Evolutionary conservation across 2,113 vertebrate species (phyloP).

Genomic region (Crotalus horridus): DNA sequence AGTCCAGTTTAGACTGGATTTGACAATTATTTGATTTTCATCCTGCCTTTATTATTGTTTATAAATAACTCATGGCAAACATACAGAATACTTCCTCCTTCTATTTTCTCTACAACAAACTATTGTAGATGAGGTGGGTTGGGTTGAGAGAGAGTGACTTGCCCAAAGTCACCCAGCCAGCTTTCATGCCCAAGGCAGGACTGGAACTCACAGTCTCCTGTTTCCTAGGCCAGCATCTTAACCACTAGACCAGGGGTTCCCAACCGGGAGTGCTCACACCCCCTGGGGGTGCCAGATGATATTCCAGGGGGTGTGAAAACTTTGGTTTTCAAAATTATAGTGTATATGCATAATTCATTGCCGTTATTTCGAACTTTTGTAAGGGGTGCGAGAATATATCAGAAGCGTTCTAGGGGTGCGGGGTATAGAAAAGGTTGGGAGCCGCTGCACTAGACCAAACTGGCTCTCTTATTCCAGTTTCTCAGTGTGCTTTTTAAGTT

Average conservation of each 20-base stretch:
- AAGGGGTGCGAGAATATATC: too few relatives aligned
- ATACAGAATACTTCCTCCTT: neutral
- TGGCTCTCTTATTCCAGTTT: neutral
- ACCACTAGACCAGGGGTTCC: neutral
- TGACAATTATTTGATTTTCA: neutral
- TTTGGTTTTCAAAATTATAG: too few relatives aligned
- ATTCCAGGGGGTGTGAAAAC: too few relatives aligned
- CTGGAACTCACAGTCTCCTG: neutral
- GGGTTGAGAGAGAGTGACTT: neutral
- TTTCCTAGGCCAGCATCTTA: neutral
- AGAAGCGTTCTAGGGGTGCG: too few relatives aligned
- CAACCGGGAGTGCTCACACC: too few relatives aligned
- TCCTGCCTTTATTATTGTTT: neutral
- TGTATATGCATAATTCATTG: too few relatives aligned
- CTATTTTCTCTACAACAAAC: neutral
- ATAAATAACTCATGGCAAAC: neutral
- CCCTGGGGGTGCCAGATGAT: too few relatives aligned
- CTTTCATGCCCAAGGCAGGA: neutral
- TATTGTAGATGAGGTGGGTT: neutral
- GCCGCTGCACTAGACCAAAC: neutral
- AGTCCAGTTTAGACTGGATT: neutral
- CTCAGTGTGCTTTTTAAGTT: neutral
- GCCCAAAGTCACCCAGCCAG: neutral
- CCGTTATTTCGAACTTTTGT: too few relatives aligned
- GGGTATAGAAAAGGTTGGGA: too few relatives aligned